Base-by-base conservation (phyloP, 2,113 vertebrate genomes). In the Gymnorhina tibicen region DNA sequence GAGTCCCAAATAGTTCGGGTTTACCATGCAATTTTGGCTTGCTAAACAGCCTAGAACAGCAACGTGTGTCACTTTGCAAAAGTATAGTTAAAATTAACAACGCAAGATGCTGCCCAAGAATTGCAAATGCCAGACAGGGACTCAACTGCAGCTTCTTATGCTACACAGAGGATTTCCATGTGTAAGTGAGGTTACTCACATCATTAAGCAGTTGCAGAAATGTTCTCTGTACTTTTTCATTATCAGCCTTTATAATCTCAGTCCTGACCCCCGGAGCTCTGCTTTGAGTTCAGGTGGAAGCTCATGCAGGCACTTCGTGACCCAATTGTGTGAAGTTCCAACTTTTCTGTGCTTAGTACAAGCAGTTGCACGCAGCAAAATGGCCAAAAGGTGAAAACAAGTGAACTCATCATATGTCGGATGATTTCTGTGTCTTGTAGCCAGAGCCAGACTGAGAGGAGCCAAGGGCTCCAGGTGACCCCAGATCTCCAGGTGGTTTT, bases 241-340 rank as follows among this genome's bases (percentile, higher is more conserved):
- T 76, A 58, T 82, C 94, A 91, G 53, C 74, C 41, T 83, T 93
- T 83, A 69, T 39, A 87, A 87, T 89, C 81, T 63, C n/a, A 73
- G 78, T 58, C 39, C 70, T 89, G 62, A 85, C 77, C 81, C 83
- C 85, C 67, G 77, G 56, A 91, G 74, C 74, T 94, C 60, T 87
- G 77, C 84, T 89, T 64, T 87, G 77, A 82, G 60, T 68, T 87
- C 82, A 87, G 90, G 78, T 94, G 78, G 66, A 72, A 89, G 44
- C 74, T 2, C 3, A 22, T 37, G 50, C 44, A 69, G 79, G 67
- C 19, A 3, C 53, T 91, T 87, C 5, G 16, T 75, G 82, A 90
- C 82, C 88, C 74, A 52, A 0, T 63, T 89, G 69, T 85, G 70
- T 72, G 92, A 64, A 85, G 85, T 72, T 85, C 62, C 16, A 52